Conservation (phyloP, 2,797 vertebrate genomes). For the Limosa lapponica region DNA sequence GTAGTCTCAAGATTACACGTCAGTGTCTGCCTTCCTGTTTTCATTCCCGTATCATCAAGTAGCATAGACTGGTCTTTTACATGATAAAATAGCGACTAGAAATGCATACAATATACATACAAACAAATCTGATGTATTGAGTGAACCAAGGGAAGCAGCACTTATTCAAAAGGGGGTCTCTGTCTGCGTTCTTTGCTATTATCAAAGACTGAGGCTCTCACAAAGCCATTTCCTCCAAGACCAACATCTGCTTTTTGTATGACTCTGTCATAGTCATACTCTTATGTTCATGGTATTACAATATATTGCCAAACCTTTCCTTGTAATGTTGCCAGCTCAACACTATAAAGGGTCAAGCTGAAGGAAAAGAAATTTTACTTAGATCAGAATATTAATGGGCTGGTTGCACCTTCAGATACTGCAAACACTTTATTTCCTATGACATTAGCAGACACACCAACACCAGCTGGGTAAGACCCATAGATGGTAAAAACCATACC, state of each 20-base stretch:
- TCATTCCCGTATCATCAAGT: neutral
- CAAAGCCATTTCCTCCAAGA: neutral
- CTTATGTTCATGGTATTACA: neutral
- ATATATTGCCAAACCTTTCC: neutral
- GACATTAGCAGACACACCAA: neutral
- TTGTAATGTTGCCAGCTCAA: neutral
- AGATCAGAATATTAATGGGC: neutral
- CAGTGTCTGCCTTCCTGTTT: conserved; percentile 32
- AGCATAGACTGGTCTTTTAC: neutral
- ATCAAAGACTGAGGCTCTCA: neutral
- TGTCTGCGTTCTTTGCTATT: neutral
- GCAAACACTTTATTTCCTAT: neutral
- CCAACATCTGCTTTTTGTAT: conserved; percentile 23
- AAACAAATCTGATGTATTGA: neutral
- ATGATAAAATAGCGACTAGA: neutral
- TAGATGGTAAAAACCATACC: neutral
- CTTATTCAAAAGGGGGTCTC: neutral
- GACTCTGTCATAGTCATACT: neutral
- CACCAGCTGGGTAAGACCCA: neutral
- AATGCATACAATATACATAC: neutral
- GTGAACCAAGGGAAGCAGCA: neutral
- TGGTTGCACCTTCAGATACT: neutral
- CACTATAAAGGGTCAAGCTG: neutral
- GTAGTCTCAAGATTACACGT: neutral
- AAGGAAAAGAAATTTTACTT: neutral